Conservation (phyloP, 2,888 invertebrate species). For the Gymnosoma rotundatum region DNA sequence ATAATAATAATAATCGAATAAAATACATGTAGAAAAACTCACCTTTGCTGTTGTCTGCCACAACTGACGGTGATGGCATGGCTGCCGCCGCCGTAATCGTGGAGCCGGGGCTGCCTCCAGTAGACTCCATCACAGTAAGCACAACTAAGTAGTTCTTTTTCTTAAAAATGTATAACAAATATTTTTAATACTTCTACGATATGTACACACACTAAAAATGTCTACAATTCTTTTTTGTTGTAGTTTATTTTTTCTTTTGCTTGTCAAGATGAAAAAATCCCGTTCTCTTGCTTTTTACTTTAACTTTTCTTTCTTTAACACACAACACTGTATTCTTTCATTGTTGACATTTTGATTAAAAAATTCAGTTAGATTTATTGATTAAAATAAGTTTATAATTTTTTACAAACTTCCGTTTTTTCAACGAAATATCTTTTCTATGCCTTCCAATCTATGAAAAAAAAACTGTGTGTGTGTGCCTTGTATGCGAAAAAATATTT, state of each 20-base stretch:
- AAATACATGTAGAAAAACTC: conserved; percentile 12
- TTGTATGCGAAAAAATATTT: conserved; percentile 59
- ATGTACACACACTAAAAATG: conserved; percentile 32
- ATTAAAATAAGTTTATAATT: conserved; percentile 20
- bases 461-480: conserved; percentile 61
- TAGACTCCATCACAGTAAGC: conserved; percentile 43
- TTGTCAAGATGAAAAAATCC: conserved; percentile 51
- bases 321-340: conserved; percentile 59
- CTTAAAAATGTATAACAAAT: conserved; percentile 5
- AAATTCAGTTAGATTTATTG: conserved; percentile 42
- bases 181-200: conserved; percentile 5
- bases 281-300: conserved; percentile 50
- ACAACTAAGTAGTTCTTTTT: background rate
- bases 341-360: conserved; percentile 51
- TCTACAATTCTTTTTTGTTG: conserved; percentile 38
- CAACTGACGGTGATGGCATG: conserved; percentile 65
- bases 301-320: conserved; percentile 30
- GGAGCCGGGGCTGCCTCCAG: conserved; percentile 50
- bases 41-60: conserved; percentile 61
- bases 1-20: background rate
- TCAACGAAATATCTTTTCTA: conserved; percentile 35
- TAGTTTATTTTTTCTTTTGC: conserved; percentile 49
- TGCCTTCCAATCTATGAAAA: conserved; percentile 39
- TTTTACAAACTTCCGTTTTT: conserved; percentile 9
- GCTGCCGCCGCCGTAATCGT: conserved; percentile 49